Evolutionary conservation across 2,113 vertebrate species (phyloP).

Genomic region (Montifringilla adamsi): DNA sequence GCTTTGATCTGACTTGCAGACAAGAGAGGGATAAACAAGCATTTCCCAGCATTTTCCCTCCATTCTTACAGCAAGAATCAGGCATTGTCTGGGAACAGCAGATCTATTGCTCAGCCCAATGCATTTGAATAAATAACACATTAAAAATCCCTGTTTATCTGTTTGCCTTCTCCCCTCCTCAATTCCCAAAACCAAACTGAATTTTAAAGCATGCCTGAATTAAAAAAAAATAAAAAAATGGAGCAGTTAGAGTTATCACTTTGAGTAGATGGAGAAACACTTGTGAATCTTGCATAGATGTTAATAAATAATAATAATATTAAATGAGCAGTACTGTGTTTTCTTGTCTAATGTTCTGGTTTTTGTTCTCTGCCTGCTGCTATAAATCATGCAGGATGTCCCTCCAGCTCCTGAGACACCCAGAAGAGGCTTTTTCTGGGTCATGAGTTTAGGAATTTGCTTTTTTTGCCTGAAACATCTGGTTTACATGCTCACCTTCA

Average conservation of each 20-base stretch:
- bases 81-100: not conserved
- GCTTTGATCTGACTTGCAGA: not conserved
- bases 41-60: not conserved
- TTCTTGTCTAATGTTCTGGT: not conserved
- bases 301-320: not conserved
- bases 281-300: not conserved
- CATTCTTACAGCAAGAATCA: not conserved
- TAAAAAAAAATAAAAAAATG: not conserved
- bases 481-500: not conserved
- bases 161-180: not conserved
- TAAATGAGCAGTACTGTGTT: not conserved
- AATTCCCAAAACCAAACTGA: not conserved
- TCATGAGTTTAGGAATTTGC: not conserved
- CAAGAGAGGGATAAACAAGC: not conserved
- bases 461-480: not conserved
- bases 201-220: not conserved
- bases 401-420: not conserved
- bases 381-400: slow-evolving; percentile 14
- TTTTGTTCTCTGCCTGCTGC: not conserved
- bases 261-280: not conserved
- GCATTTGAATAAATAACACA: not conserved
- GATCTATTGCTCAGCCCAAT: not conserved
- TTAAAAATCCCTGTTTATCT: not conserved
- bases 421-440: not conserved
- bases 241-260: not conserved